Evolutionary conservation across 1,140 invertebrate genomes (phyloP), one percentile per base, ranked within the genome.

Genomic region (Ips nitidus): DNA sequence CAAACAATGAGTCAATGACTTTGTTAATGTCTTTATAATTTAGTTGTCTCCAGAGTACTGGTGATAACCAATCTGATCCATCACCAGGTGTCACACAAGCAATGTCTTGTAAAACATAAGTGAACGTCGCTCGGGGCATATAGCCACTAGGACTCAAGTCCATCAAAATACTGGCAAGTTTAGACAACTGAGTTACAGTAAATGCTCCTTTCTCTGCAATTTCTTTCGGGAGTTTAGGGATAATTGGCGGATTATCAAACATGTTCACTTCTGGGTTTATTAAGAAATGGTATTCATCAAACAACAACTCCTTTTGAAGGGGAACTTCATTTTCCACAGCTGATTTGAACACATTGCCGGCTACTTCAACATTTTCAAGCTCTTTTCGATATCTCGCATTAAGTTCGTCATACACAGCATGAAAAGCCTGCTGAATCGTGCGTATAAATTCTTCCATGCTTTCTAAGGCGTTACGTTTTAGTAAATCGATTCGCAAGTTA

Each of bases 31-130:
- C 78, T 36, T 80, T 72, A 1, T 82, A 77, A 65, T 82, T 76
- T n/a, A 88, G 61, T 42, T 78, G 73, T 58, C 76, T 80, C 87
- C 87, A 89, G 0, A 72, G 67, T 43, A 80, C 73, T 3, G 87
- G 79, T 37, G 80, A 71, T 22, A 22, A 22, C 2, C 81, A 68
- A 1, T 80, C 75, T 8, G 81, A 76, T 6, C 6, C 40, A 55
- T 81, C 82, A 22, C 81, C 80, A 22, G 22, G 22, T 22, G 22
- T 22, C 74, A 85, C 83, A 38, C 81, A 77, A 6, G 85, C 75
- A 65, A 87, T 80, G 73, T 87, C 86, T 77, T 87, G 84, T 8
- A 88, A 71, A 5, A 85, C 67, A 69, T 83, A 87, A n/a, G 83
- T 78, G 59, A 88, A 84, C 1, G 80, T 77, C 41, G 82, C 78